phyloP scores from a whole-genome alignment of 2,113 vertebrate genomes.

The Neolamprologus brichardi region DNA sequence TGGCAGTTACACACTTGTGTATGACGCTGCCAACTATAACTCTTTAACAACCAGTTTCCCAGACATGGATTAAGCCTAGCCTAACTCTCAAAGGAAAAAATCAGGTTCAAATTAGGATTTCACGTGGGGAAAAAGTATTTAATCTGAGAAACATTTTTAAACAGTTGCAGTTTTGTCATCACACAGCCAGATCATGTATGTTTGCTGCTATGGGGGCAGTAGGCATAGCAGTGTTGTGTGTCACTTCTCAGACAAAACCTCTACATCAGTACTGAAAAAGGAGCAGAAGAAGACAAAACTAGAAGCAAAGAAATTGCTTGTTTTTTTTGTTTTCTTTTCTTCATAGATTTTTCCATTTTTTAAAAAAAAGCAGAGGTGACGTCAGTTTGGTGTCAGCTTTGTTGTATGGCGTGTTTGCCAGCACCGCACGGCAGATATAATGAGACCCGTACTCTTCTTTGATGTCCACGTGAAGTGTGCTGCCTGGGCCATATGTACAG shows the following conservation, averaged over 20 bases:
- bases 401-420: rapidly evolving
- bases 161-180: background rate
- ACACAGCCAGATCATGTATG: background rate
- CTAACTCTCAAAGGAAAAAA: background rate
- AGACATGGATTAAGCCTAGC: background rate
- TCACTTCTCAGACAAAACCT: background rate
- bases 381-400: background rate
- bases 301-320: background rate
- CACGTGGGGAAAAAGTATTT: rapidly evolving
- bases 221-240: rapidly evolving
- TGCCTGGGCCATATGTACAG: background rate
- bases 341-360: background rate
- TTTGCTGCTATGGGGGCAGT: background rate
- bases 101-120: background rate
- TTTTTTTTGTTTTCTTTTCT: background rate
- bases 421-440: background rate
- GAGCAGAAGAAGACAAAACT: background rate
- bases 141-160: background rate
- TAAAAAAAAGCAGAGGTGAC: rapidly evolving
- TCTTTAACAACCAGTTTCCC: background rate
- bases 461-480: background rate
- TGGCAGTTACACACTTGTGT: background rate
- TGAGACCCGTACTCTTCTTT: background rate
- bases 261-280: background rate
- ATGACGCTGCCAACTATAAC: background rate